Percentiles rank a stretch among this genome's conserved stretches.
phyloP scores from a whole-genome alignment of 1,140 invertebrate genomes.

The Halyomorpha halys region DNA sequence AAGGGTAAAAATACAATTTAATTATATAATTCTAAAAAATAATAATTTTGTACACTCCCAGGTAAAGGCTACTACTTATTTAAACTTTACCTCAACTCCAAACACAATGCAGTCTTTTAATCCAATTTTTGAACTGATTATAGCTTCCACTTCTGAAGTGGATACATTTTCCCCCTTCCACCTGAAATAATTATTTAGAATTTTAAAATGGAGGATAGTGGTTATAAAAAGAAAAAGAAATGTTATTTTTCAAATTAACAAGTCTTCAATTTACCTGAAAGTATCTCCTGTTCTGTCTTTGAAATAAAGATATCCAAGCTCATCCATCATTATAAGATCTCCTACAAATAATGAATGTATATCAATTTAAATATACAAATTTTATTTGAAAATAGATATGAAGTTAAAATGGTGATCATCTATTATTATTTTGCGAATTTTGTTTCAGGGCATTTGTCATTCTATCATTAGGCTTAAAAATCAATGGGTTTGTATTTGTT shows the following conservation, averaged over 20 bases:
- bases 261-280: conserved; percentile 47
- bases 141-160: conserved; percentile 64
- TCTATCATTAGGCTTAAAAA: no score
- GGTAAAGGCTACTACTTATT: no score
- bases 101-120: conserved; percentile 45
- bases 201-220: neutral
- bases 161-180: conserved; percentile 74
- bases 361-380: no score
- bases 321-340: conserved; percentile 83
- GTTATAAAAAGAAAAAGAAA: neutral
- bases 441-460: no score
- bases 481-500: no score
- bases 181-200: conserved; percentile 33
- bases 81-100: conserved; percentile 54
- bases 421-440: no score
- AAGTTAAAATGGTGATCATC: no score
- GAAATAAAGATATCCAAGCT: conserved; percentile 90
- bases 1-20: no score
- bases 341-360: conserved; percentile 44
- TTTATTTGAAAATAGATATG: no score
- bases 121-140: conserved; percentile 52
- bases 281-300: conserved; percentile 95
- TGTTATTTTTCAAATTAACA: neutral
- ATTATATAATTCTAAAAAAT: no score
- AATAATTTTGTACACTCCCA: no score